phyloP scores from a whole-genome alignment of 2,888 invertebrate species.

The Orchestes rusci region DNA sequence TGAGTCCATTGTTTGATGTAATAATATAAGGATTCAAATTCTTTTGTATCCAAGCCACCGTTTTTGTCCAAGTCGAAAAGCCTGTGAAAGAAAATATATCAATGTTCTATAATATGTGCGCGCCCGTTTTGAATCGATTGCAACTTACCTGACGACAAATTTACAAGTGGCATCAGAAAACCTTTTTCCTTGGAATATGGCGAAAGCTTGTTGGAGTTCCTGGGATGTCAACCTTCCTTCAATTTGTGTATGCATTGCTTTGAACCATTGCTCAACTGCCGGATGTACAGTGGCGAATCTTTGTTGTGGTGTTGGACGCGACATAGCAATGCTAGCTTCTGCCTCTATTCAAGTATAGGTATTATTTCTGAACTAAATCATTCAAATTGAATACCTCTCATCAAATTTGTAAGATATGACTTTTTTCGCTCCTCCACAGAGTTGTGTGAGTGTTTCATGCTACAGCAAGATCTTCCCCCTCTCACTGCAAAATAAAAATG shows the following conservation, averaged over 20 bases:
- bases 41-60: conserved; percentile 37
- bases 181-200: conserved; percentile 37
- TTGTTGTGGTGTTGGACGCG: no score
- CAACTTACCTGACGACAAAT: conserved; percentile 35
- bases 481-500: no score
- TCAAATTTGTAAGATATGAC: no score
- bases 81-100: conserved; percentile 24
- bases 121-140: no score
- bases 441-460: no score
- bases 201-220: conserved; percentile 39
- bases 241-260: conserved; percentile 32
- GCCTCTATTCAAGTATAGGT: no score
- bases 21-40: conserved; percentile 39
- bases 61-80: conserved; percentile 39
- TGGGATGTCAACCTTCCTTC: conserved; percentile 36
- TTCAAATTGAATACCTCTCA: no score
- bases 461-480: no score
- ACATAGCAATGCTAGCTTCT: no score
- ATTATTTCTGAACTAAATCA: no score
- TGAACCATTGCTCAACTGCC: conserved; percentile 36
- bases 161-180: conserved; percentile 39
- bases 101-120: no score
- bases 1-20: conserved; percentile 39
- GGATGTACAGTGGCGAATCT: conserved; percentile 25
- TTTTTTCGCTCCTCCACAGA: no score